Evolutionary conservation across 2,888 invertebrate species (phyloP).

Genomic region (Rotaria socialis): DNA sequence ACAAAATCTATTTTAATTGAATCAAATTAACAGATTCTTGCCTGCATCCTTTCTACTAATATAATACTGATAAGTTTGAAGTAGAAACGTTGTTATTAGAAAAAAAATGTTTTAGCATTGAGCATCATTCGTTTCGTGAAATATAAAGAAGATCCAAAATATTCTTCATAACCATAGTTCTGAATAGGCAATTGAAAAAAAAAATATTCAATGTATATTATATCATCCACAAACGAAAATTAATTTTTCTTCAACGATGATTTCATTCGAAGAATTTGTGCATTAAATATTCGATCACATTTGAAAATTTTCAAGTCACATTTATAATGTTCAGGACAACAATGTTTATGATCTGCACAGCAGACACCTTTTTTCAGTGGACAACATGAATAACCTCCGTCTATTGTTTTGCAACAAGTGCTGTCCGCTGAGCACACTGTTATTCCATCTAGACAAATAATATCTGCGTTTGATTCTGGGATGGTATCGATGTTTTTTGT

Average conservation of each 20-base stretch:
- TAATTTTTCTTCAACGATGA: background rate
- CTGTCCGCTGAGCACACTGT: background rate
- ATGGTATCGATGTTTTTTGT: background rate
- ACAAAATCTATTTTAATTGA: no score
- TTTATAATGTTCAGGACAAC: slow-evolving; percentile 34
- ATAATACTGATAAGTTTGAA: no score
- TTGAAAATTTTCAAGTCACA: slow-evolving; percentile 20
- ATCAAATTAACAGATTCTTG: no score
- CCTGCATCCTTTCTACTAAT: no score
- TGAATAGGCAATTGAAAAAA: no score
- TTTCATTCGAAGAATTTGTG: background rate
- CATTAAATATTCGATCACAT: background rate
- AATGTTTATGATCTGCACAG: slow-evolving; percentile 11
- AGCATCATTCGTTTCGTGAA: no score
- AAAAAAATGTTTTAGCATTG: no score
- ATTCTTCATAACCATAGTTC: no score
- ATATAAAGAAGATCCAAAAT: no score
- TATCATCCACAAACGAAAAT: background rate
- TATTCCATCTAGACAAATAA: background rate
- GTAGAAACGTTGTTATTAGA: no score
- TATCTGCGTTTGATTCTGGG: background rate
- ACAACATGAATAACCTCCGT: background rate
- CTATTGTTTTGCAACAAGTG: background rate
- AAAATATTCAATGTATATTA: no score
- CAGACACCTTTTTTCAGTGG: background rate